Conservation (phyloP, 1,140 invertebrate genomes). For the Doryteuthis pealeii region DNA sequence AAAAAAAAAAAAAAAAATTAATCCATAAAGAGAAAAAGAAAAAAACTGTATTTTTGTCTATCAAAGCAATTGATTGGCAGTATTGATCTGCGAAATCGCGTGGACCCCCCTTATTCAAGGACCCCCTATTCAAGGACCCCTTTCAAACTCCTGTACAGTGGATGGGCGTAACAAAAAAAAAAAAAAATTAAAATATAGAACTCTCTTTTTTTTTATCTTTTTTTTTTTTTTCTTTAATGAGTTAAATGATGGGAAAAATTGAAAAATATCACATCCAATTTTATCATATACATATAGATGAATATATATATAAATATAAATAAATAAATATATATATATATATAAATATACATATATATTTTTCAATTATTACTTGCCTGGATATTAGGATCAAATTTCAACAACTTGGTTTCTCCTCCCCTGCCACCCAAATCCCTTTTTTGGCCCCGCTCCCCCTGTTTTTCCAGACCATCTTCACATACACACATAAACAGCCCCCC, state of each 20-base stretch:
- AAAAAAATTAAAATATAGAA: neutral
- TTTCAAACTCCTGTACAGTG: conserved; percentile 9
- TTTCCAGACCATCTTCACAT: too few species aligned
- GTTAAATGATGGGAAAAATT: neutral
- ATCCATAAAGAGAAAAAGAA: neutral
- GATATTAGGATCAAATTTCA: conserved; percentile 4
- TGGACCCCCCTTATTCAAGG: neutral
- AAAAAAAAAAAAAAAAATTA: neutral
- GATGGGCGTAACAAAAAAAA: neutral
- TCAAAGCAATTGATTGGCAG: conserved; percentile 2
- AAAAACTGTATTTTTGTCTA: conserved; percentile 6
- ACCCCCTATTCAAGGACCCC: neutral
- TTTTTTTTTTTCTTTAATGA: too few species aligned
- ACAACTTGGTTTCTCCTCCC: neutral
- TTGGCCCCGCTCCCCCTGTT: too few species aligned
- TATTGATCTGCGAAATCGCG: neutral
- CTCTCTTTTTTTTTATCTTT: too few species aligned
- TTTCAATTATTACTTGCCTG: conserved; percentile 7
- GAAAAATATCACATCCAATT: conserved; percentile 8
- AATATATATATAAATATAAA: conserved; percentile 3
- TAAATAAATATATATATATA: conserved; percentile 9
- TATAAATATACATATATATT: conserved; percentile 7
- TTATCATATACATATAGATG: conserved; percentile 10
- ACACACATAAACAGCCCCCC: too few species aligned
- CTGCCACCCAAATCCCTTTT: neutral